Evolutionary conservation across 2,113 vertebrate genomes (phyloP).

Genomic region (Haplotaxodon microlepis): DNA sequence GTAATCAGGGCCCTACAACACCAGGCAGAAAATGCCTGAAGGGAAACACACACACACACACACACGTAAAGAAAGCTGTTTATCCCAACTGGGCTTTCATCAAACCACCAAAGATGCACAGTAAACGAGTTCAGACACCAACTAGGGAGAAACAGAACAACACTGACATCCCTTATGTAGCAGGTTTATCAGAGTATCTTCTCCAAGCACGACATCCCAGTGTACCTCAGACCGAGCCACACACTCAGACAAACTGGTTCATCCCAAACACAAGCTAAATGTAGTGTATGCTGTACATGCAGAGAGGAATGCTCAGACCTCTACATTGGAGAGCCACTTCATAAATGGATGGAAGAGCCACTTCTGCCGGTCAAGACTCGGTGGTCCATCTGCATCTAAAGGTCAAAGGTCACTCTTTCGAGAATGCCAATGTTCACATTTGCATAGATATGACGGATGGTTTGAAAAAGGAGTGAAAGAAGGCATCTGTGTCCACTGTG

Average conservation of each 20-base stretch:
- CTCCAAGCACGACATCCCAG: neutral
- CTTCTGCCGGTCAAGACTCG: neutral
- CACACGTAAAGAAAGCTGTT: neutral
- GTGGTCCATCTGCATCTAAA: neutral
- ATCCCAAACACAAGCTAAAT: neutral
- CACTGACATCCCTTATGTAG: neutral
- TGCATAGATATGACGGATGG: rapidly evolving
- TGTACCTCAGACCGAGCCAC: neutral
- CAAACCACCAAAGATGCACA: neutral
- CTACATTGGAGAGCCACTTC: rapidly evolving
- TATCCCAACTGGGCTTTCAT: neutral
- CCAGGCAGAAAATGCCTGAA: neutral
- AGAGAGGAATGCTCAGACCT: neutral
- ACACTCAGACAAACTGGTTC: neutral
- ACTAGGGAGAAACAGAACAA: neutral
- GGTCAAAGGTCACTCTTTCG: neutral
- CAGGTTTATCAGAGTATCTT: neutral
- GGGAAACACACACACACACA: neutral
- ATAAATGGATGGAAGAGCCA: neutral
- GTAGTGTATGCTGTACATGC: rapidly evolving
- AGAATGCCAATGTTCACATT: neutral
- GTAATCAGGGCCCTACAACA: neutral
- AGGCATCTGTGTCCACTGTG: rapidly evolving
- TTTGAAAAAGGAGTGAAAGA: neutral
- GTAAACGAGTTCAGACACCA: neutral